A percentile compares a stretch with the other conserved stretches of the same genome.
Conservation (phyloP, 2,797 vertebrate genomes). For the Microhierax caerulescens region DNA sequence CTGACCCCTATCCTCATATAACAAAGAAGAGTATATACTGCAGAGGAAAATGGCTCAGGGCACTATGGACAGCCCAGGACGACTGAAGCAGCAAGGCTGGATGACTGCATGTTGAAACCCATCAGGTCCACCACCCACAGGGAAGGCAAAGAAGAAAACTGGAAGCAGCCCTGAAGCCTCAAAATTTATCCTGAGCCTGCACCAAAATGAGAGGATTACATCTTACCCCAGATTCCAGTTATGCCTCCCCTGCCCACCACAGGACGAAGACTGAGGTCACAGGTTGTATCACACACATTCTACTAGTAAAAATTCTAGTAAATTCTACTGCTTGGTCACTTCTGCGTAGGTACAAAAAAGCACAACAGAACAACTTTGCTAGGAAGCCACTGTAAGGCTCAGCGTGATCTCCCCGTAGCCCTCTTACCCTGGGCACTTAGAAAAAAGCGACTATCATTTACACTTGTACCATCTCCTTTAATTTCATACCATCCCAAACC, state of each 20-base stretch:
- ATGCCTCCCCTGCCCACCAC: background rate
- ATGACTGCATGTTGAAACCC: background rate
- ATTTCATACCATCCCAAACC: background rate
- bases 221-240: background rate
- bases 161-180: background rate
- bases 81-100: background rate
- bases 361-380: background rate
- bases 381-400: background rate
- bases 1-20: background rate
- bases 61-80: background rate
- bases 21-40: background rate
- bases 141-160: background rate
- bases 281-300: background rate
- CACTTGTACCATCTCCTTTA: background rate
- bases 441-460: background rate
- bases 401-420: background rate
- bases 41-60: background rate
- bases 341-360: background rate
- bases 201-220: background rate
- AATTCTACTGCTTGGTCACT: background rate
- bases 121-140: background rate
- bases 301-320: no score
- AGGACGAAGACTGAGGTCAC: background rate
- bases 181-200: background rate
- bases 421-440: background rate